Percentiles rank a stretch among this genome's conserved stretches.
These are phyloP conservation scores for Empis livida DNA, from an alignment of 2,888 invertebrate genomes.

Conservation along the genomic window DNA sequence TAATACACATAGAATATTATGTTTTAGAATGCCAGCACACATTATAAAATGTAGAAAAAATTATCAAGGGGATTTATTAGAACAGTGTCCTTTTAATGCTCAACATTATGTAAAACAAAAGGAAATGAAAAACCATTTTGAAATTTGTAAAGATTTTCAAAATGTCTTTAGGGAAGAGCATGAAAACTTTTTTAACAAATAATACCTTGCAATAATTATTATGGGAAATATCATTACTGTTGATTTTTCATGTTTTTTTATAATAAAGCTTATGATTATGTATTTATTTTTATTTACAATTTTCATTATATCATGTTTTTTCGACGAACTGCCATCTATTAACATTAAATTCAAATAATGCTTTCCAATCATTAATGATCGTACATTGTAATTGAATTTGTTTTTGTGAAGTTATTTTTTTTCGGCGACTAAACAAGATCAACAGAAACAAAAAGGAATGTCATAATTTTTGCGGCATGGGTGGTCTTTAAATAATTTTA, in stretches of 20 bases:
- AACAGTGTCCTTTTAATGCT: conserved; percentile 30
- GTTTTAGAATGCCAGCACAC: conserved; percentile 20
- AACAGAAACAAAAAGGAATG: neutral
- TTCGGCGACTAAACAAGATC: neutral
- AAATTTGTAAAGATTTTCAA: conserved; percentile 19
- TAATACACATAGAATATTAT: conserved; percentile 17
- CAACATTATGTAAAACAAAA: conserved; percentile 22
- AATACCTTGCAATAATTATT: too few relatives aligned
- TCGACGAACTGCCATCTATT: too few relatives aligned
- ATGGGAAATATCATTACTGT: too few relatives aligned
- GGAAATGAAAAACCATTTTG: conserved; percentile 22
- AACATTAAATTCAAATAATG: too few relatives aligned
- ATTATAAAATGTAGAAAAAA: conserved; percentile 21
- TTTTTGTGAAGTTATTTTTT: too few relatives aligned
- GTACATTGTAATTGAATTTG: too few relatives aligned
- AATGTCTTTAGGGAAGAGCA: neutral
- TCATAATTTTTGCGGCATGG: neutral
- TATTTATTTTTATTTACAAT: too few relatives aligned
- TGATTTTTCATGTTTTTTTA: too few relatives aligned
- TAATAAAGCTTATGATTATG: too few relatives aligned
- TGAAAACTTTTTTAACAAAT: too few relatives aligned
- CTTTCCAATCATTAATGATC: too few relatives aligned
- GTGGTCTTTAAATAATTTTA: neutral
- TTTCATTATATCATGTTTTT: too few relatives aligned
- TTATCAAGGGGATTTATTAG: conserved; percentile 22